phyloP scores from a whole-genome alignment of 2,797 vertebrate species.

The Odontamblyopus lacepedii region DNA sequence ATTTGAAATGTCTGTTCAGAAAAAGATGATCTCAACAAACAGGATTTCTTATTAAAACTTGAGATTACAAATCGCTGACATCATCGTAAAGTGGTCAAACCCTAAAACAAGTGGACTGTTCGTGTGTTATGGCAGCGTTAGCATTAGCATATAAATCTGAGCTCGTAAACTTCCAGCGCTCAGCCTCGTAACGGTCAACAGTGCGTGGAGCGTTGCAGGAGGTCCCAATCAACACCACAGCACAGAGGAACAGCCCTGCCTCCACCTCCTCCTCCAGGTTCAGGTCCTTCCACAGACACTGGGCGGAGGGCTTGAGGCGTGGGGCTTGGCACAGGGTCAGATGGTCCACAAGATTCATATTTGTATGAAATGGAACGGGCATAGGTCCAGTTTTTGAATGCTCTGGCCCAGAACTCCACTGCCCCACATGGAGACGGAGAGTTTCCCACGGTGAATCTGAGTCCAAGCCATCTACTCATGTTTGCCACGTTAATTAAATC shows the following conservation, averaged over 20 bases:
- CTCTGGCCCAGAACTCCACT: not conserved
- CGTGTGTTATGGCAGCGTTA: not conserved
- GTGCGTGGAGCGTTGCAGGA: constrained; percentile 5
- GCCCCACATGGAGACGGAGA: not conserved
- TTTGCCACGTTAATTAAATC: not conserved
- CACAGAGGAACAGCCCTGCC: not conserved
- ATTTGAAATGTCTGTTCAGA: not conserved
- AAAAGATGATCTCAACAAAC: not conserved
- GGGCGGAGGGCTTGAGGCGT: not conserved
- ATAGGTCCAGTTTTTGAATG: not conserved
- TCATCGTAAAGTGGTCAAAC: not conserved
- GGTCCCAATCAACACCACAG: constrained; percentile 15
- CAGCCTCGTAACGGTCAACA: not conserved
- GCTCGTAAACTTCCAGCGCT: not conserved
- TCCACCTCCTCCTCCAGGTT: not conserved
- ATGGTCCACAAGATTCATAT: not conserved
- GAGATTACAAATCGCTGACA: not conserved
- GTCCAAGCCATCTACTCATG: not conserved
- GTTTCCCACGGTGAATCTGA: constrained; percentile 1
- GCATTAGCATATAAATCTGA: not conserved
- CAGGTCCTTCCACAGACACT: not conserved
- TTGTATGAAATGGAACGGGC: constrained; percentile 7
- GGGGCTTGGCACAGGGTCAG: not conserved
- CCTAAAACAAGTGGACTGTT: not conserved
- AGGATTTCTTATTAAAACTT: not conserved